Base-by-base conservation (phyloP, 2,113 vertebrate species). In the Oryzias celebensis region DNA sequence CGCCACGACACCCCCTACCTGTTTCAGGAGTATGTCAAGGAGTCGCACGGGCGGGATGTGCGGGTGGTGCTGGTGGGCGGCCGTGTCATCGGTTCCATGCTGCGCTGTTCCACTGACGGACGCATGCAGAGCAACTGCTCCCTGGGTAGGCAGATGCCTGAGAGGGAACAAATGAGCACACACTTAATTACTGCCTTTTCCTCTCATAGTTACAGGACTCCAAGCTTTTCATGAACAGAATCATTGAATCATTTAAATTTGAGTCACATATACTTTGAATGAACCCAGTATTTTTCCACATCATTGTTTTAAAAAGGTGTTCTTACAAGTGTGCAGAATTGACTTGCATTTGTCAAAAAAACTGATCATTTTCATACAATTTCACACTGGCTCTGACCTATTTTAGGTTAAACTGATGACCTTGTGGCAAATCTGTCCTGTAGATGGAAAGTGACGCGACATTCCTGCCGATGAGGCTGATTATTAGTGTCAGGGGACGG, bases 121-220 rank as follows among this genome's bases (percentile, higher is more conserved):
- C 93, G 95, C 45, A 96, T 96, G 95, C 94, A 96, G 68, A 96
- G 95, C 89, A 96, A 96, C 90, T 96, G 94, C 82, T 96, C 93
- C 18, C 86, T 96, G 48, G 84, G 83, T 88, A 87, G 18, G 87
- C 20, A 64, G 18, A 65, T 2, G 10, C 31, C 41, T 4, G 5
- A 36, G 24, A 69, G 20, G 17, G 47, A 47, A 4, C 3, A 8
- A 36, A 36, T 36, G 10, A 52, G 46, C 14, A 20, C 36, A 53
- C 12, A 14, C 42, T 60, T 23, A 43, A 43, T 58, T 31, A 59
- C 15, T 12, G 51, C 8, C 36, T 36, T 8, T 36, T 36, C 36
- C 36, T 36, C 8, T 36, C 36, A 36, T 36, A 10, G 36, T 36
- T 36, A 36, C 36, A 36, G 36, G 36, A 10, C 36, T 36, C 36